Base-by-base conservation (phyloP, 2,797 vertebrate species). In the Phyllotis vaccarum region DNA sequence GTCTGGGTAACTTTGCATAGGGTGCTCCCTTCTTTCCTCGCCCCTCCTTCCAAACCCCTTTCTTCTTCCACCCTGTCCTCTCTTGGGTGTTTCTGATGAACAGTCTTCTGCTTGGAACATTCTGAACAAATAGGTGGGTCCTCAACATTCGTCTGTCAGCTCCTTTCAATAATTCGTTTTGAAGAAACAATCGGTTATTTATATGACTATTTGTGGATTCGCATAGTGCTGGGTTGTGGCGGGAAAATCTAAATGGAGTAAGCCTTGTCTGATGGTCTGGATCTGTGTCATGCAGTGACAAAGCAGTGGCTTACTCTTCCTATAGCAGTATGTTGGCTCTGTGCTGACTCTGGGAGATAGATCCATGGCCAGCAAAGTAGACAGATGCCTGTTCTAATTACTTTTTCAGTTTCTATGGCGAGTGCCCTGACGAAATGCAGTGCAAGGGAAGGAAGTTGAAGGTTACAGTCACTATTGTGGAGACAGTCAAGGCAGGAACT, bases 41-140 rank as follows among this genome's bases (percentile, higher is more conserved):
- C 19, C 17, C 17, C 19, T 24, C 16, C 2, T 29, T 1, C 3
- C 0, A 11, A 8, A 1, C 1, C 27, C 19, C 11, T 10, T 13
- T 21, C 16, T 2, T 2, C 3, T 7, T 12, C 22, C 0, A 1
- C 22, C 22, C 6, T 10, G 34, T 16, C n/a, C 13, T 80, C 3
- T 80, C 43, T 60, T 34, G 11, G 13, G 3, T 40, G 17, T 34
- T 90, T 74, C 46, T 8, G 16, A 60, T 81, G 31, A 90, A 19
- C n/a, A 46, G 12, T 46, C 82, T 90, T 13, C 34, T 29, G 72
- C n/a, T 87, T 92, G 21, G 85, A 90, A 79, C 46, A 88, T 46
- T 92, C 13, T 83, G 2, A 86, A 90, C 78, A 64, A 62, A 29
- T 27, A 78, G 29, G 6, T 52, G 1, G 12, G 40, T 24, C 31